Conservation (phyloP, 2,888 invertebrate genomes). For the Euplagia quadripunctaria region DNA sequence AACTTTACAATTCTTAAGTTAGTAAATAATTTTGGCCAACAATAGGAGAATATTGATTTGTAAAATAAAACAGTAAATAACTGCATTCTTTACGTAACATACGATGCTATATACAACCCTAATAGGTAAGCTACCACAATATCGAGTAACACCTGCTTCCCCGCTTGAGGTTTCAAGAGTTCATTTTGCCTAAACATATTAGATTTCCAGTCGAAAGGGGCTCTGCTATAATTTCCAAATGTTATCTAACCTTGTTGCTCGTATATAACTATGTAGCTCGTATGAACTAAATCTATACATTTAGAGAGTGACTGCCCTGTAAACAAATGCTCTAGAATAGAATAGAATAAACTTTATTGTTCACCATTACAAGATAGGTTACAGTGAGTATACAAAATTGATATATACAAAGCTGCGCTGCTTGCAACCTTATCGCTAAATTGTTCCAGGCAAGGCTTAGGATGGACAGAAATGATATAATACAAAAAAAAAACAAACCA, state of each 20-base stretch:
- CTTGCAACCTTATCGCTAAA: too few relatives aligned
- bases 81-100: not conserved
- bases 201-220: not conserved
- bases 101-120: not conserved
- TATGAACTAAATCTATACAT: not conserved
- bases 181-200: constrained; percentile 3
- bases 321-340: too few relatives aligned
- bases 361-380: too few relatives aligned
- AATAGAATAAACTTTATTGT: too few relatives aligned
- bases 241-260: not conserved
- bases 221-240: not conserved
- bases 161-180: not conserved
- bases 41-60: not conserved
- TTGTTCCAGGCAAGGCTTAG: too few relatives aligned
- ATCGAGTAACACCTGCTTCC: not conserved
- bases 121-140: not conserved
- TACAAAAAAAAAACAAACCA: too few relatives aligned
- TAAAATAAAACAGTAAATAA: not conserved
- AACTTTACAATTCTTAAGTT: too few relatives aligned
- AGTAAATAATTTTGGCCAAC: too few relatives aligned
- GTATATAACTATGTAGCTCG: not conserved
- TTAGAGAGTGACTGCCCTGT: too few relatives aligned
- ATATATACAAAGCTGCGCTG: too few relatives aligned
- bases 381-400: too few relatives aligned
- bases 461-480: too few relatives aligned